A percentile compares a stretch with the other conserved stretches of the same genome.
phyloP scores from a whole-genome alignment of 2,797 vertebrate species.

The Pantherophis vulpinus region DNA sequence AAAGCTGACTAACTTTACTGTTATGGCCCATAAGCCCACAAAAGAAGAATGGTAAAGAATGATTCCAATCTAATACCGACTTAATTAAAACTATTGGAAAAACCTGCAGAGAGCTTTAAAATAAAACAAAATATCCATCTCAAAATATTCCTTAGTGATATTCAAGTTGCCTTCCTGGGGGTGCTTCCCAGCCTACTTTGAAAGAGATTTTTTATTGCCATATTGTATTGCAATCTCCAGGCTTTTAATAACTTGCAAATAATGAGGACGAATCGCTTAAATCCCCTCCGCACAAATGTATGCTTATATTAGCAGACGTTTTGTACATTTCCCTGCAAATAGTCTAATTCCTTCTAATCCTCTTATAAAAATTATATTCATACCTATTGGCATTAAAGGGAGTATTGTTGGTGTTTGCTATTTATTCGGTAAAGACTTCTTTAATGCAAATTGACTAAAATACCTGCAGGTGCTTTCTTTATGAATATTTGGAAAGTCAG shows the following conservation, averaged over 20 bases:
- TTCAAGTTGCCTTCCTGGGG: neutral
- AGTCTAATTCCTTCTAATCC: constrained; percentile 38
- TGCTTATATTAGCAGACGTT: constrained; percentile 21
- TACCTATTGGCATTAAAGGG: neutral
- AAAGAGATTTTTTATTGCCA: constrained; percentile 4
- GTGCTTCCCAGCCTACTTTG: constrained; percentile 3
- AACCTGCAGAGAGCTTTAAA: constrained; percentile 23
- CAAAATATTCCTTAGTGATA: neutral
- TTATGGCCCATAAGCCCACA: neutral
- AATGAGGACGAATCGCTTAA: constrained; percentile 51
- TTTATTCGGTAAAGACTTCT: neutral
- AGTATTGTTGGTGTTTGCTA: neutral
- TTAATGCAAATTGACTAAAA: constrained; percentile 11
- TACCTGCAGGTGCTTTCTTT: neutral
- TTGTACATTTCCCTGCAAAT: constrained; percentile 19
- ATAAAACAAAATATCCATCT: constrained; percentile 6
- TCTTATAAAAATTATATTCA: neutral
- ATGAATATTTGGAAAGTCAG: neutral
- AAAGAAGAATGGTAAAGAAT: constrained; percentile 19
- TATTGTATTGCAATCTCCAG: constrained; percentile 21
- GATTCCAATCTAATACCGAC: neutral
- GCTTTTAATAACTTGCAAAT: constrained; percentile 51
- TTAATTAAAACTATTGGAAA: constrained; percentile 13
- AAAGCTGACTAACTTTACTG: constrained; percentile 17
- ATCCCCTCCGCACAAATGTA: constrained; percentile 48